Evolutionary conservation across 37 sponge, comb jelly and placozoan species (phyloP), one percentile per base, ranked within the genome.

Genomic region (Sycon ciliatum): DNA sequence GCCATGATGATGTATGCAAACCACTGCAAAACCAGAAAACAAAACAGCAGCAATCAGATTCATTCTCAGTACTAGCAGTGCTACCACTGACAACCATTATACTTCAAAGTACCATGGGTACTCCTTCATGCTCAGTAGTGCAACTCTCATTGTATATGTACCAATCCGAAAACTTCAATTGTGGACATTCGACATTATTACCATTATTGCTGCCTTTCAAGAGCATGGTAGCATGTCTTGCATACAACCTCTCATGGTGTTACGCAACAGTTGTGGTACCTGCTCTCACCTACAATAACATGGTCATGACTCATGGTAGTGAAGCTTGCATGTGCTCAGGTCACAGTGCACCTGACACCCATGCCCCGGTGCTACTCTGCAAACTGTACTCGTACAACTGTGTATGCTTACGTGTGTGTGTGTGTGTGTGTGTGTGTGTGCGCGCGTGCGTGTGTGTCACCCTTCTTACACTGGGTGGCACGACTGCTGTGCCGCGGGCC

Each of bases 1-100:
- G 49, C 72, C 78, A 88, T 61, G 29, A 80, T 20, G 0, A 80
- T 38, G 39, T 78, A 80, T 1, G 77, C 85, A 9, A 88, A 26
- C 4, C 81, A 73, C 88, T 89, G 56, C 22, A 2, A 81, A 36
- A 6, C 57, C 31, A 39, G 36, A 60, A 3, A 1, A 20, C 16
- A 3, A 7, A 42, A 42, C 49, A 42, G 49, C 49, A 42, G 49
- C 49, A 42, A 42, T 42, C 49, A 13, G 49, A 18, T 18, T 42
- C 13, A 13, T 18, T 18, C 9, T 9, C 49, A 9, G 9, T 13
- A 42, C 13, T 42, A 9, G 13, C 13, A 9, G 9, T 13, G 13
- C 49, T 42, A 42, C 49, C 13, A 9, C 13, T 13, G n/a, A n/a
- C n/a, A n/a, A n/a, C n/a, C 13, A 42, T 42, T 42, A 13, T 18